These are phyloP conservation scores for Falco berigora DNA, from an alignment of 2,797 vertebrate genomes.

Conservation along the genomic window DNA sequence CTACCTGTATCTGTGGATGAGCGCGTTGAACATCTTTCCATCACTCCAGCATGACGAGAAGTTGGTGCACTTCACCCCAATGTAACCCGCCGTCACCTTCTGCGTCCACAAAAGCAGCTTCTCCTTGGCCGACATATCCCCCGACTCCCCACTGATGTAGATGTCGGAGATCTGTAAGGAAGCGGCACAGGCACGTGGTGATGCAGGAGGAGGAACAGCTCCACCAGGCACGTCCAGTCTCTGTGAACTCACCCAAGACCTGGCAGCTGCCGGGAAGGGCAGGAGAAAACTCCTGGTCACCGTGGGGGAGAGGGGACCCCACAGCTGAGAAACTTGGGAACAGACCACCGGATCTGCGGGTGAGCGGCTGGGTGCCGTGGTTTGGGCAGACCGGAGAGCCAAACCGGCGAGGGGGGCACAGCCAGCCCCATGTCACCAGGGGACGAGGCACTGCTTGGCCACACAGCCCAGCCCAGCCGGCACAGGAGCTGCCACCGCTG, in stretches of 20 bases:
- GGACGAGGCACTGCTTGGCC: not conserved
- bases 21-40: constrained; percentile 95
- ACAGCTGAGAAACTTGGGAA: not conserved
- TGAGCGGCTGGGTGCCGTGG: rapidly evolving
- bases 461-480: not conserved
- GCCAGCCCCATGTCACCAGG: not conserved
- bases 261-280: not conserved
- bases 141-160: constrained; percentile 94
- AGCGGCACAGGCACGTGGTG: not conserved
- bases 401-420: no score
- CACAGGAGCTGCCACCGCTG: not conserved
- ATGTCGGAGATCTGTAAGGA: constrained; percentile 93
- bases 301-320: rapidly evolving
- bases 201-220: not conserved
- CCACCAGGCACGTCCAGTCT: not conserved
- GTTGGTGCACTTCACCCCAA: constrained; percentile 91
- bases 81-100: constrained; percentile 90
- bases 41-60: constrained; percentile 96
- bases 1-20: constrained; percentile 98
- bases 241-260: rapidly evolving
- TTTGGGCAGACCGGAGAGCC: not conserved
- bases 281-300: not conserved
- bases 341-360: rapidly evolving
- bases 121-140: constrained; percentile 98
- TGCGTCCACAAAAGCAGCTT: constrained; percentile 96